A percentile compares a stretch with the other conserved stretches of the same genome.
phyloP scores from a whole-genome alignment of 2,113 vertebrate species.

The Miniopterus natalensis region DNA sequence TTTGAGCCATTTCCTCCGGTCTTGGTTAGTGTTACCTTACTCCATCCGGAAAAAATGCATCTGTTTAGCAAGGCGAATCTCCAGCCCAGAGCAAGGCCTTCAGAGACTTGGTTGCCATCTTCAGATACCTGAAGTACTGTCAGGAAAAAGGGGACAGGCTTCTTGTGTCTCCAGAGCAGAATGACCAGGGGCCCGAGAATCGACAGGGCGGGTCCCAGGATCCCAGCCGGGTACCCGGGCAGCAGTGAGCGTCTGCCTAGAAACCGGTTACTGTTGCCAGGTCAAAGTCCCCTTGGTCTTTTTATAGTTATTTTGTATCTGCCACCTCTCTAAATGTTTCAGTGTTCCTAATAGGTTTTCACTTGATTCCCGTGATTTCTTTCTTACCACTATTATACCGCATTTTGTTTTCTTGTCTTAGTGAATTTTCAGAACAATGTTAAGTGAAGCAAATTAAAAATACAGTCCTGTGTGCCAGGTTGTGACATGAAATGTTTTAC shows the following conservation, averaged over 20 bases:
- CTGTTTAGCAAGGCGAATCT: not conserved
- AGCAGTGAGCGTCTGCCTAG: not conserved
- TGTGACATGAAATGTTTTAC: not conserved
- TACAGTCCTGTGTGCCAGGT: not conserved
- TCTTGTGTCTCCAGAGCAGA: not conserved
- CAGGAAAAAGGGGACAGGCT: not conserved
- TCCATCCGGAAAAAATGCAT: not conserved
- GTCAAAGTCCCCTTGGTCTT: not conserved
- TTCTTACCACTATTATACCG: not conserved
- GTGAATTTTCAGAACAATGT: not conserved
- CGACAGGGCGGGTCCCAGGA: not conserved
- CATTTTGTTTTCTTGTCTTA: slow-evolving; percentile 16
- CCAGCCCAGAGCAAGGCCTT: not conserved
- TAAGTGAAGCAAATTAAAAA: not conserved
- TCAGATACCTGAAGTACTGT: not conserved
- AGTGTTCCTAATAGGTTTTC: not conserved
- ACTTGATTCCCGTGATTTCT: not conserved
- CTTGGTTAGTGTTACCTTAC: not conserved
- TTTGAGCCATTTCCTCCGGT: not conserved
- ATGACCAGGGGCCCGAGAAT: rapidly evolving
- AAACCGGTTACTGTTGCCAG: not conserved
- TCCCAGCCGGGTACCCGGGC: not conserved
- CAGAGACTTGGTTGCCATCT: not conserved
- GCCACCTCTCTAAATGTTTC: not conserved
- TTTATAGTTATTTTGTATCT: not conserved